Base-by-base conservation (phyloP, 2,113 vertebrate genomes). In the Tretioscincus oriximinensis region DNA sequence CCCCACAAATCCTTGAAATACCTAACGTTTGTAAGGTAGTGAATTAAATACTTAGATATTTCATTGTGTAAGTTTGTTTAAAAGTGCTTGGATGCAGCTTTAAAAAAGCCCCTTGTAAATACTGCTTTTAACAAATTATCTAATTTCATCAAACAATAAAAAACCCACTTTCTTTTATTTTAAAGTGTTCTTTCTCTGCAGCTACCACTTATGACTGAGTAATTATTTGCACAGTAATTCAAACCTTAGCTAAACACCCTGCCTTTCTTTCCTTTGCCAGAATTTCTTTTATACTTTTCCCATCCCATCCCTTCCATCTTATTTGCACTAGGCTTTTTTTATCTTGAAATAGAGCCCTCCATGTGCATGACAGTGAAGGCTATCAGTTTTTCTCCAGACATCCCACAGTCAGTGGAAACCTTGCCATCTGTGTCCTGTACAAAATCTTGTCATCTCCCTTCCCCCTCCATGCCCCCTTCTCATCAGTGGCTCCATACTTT, bases 171-270 rank as follows among this genome's bases (percentile, higher is more conserved):
- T 41, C 45, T n/a, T 6, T 54, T 71, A 66, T 64, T 84, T 9
- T 61, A 76, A 45, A 14, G 63, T 28, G 24, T 20, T 10, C 21
- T 54, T 73, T 24, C 3, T 71, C 11, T 72, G 45, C 77, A 85
- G 83, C 79, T 85, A 84, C 35, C 28, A 29, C 26, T 26, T 2
- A 1, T 9, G 72, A 8, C 63, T 0, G 0, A 64, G 16, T 47
- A 35, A 68, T 81, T 86, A 70, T 78, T 85, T 89, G 49, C 64
- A 75, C 11, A 70, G 76, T n/a, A 85, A 81, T 78, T 21, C 71
- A 60, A 79, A 4, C 74, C 81, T 85, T 78, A 73, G 6, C 47
- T 60, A 77, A 88, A 81, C 49, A 88, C 77, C 24, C 24, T n/a
- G 10, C 18, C 35, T 4, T 22, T 47, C 22, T 47, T 22, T 21